Evolutionary conservation across 2,113 vertebrate species (phyloP).

Genomic region (Turnix velox): DNA sequence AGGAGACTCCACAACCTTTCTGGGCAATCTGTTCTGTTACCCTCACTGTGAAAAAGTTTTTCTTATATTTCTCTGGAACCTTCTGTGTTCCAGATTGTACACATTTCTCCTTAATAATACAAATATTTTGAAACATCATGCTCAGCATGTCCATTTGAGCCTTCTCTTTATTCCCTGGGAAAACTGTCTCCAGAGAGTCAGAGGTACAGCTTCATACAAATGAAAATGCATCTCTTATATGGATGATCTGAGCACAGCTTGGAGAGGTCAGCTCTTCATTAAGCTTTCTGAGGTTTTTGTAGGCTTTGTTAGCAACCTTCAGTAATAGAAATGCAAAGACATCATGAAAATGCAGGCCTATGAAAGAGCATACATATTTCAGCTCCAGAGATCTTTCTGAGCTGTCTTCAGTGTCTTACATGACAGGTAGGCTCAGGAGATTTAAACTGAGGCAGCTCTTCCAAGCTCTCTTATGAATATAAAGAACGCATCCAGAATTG

Average conservation of each 20-base stretch:
- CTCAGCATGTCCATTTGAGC: background rate
- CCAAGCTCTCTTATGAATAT: background rate
- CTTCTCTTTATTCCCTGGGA: background rate
- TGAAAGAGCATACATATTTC: background rate
- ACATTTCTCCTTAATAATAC: no score
- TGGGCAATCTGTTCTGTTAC: no score
- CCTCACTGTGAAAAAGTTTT: no score
- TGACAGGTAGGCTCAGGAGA: background rate
- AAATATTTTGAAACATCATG: background rate
- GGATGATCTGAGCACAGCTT: background rate
- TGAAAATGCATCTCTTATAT: rapidly evolving
- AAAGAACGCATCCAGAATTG: background rate
- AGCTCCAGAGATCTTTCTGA: background rate
- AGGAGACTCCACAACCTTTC: no score
- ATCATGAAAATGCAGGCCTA: background rate
- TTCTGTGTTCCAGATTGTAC: no score
- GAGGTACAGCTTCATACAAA: background rate
- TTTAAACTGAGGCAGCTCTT: background rate
- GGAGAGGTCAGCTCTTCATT: background rate
- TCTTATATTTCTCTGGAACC: no score
- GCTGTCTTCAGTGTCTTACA: background rate
- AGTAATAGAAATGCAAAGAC: background rate
- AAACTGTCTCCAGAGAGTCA: background rate
- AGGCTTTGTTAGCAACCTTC: background rate
- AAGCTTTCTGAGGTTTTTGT: background rate